A percentile compares a stretch with the other conserved stretches of the same genome.
Conservation (phyloP, 2,113 vertebrate species). For the Brienomyrus brachyistius region DNA sequence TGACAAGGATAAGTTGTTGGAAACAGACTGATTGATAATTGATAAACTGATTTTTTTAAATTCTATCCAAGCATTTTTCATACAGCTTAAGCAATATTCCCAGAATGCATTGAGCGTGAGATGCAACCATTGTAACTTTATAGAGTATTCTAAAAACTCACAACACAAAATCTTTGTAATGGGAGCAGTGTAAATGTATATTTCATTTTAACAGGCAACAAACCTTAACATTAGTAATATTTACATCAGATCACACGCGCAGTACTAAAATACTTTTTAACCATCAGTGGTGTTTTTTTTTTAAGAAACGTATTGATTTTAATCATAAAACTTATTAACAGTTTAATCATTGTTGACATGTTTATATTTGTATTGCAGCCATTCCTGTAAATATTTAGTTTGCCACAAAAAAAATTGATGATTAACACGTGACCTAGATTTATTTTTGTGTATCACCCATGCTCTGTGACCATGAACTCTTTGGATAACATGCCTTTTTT, state of each 20-base stretch:
- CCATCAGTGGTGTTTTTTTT: neutral
- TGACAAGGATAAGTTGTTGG: neutral
- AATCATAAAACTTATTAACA: neutral
- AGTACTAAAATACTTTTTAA: neutral
- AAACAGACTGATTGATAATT: neutral
- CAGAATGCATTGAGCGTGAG: neutral
- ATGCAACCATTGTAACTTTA: neutral
- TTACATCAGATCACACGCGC: neutral
- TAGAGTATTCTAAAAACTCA: neutral
- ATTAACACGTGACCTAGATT: conserved; percentile 10
- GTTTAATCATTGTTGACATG: neutral
- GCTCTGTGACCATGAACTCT: neutral
- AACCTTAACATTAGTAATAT: neutral
- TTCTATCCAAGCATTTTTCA: neutral
- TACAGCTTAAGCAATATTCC: neutral
- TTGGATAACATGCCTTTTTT: neutral
- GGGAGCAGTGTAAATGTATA: neutral
- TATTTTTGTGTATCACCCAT: neutral
- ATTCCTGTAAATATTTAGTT: conserved; percentile 14
- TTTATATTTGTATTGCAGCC: neutral
- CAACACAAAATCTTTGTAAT: neutral
- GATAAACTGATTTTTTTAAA: neutral
- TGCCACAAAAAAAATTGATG: conserved; percentile 8
- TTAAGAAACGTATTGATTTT: neutral
- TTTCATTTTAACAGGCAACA: neutral